phyloP scores from a whole-genome alignment of 2,113 vertebrate species.

The Neotoma lepida region DNA sequence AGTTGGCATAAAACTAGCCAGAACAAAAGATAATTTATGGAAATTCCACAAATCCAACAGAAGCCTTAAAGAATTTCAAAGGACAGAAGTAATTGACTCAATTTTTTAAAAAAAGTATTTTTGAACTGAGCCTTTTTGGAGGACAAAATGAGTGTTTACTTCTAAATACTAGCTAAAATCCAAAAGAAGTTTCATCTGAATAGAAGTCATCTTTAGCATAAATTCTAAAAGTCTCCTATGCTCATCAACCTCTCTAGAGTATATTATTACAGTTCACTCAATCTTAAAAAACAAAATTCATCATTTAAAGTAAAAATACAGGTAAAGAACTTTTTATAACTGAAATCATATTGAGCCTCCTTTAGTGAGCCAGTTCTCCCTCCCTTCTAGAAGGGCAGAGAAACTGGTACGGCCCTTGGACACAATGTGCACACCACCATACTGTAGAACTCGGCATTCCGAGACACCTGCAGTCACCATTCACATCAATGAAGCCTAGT shows the following conservation, averaged over 20 bases:
- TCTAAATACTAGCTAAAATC: slow-evolving; percentile 55
- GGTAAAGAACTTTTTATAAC: slow-evolving; percentile 16
- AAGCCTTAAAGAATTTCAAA: slow-evolving; percentile 63
- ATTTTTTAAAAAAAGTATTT: background rate
- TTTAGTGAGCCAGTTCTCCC: background rate
- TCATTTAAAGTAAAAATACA: slow-evolving; percentile 60
- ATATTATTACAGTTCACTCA: background rate
- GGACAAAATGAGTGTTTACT: slow-evolving; percentile 6
- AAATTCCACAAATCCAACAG: slow-evolving; percentile 31
- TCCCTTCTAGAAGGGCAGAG: slow-evolving; percentile 6
- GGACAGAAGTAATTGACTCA: slow-evolving; percentile 1
- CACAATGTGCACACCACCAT: background rate
- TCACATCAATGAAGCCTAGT: rapidly evolving
- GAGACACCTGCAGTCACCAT: background rate
- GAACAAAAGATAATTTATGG: background rate
- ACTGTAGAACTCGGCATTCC: background rate
- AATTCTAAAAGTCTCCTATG: slow-evolving; percentile 17
- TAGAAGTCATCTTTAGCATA: slow-evolving; percentile 37
- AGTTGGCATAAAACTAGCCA: background rate
- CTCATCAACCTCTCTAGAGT: slow-evolving; percentile 81
- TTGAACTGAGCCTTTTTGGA: background rate
- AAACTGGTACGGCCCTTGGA: background rate
- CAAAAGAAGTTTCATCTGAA: slow-evolving; percentile 7
- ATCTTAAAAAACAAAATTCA: slow-evolving; percentile 52
- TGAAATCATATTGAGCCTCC: background rate